Evolutionary conservation across 2,888 invertebrate genomes (phyloP), one percentile per base, ranked within the genome.

Genomic region (Coecobrya sp.): DNA sequence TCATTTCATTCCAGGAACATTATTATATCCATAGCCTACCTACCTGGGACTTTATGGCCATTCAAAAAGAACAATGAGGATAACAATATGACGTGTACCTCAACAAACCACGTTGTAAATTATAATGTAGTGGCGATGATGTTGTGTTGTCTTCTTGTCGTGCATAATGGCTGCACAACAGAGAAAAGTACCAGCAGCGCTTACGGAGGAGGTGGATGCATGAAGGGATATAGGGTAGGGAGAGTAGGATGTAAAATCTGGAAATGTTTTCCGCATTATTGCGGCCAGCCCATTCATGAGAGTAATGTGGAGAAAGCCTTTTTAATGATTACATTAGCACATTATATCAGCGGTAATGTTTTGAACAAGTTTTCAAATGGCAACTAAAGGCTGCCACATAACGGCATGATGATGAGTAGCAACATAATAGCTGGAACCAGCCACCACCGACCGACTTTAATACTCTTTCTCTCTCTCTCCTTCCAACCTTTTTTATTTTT

Each of bases 251-350:
- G 70, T 87, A 87, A 87, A 87, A 87, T 87, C 70, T 87, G 73
- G 76, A 73, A 70, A 76, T 76, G 52, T 52, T 87, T 42, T 68
- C 73, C 76, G 55, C 86, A 73, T 70, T 86, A 70, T 73, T 86
- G 86, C 68, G 73, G 76, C 68, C 55, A 73, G 52, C 42, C 27
- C 36, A 68, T 68, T 86, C 70, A 25, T 70, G 70, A 68, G 62
- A 86, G 49, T 76, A 76, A 86, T 87, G 76, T 55, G 76, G 86
- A 87, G 59, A 87, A 59, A 49, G 73, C 86, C 27, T 52, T 76
- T 87, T 87, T 87, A 87, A 87, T 87, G 86, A 76, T 76, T 87
- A 76, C 73, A 73, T 87, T 87, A 86, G 59, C 81, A 82, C 81
- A 82, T 82, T 82, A 82, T 82, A 82, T 59, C 81, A 59, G 59